A percentile compares a stretch with the other conserved stretches of the same genome.
Evolutionary conservation across 2,797 vertebrate genomes (phyloP).

Genomic region (Avahi laniger): DNA sequence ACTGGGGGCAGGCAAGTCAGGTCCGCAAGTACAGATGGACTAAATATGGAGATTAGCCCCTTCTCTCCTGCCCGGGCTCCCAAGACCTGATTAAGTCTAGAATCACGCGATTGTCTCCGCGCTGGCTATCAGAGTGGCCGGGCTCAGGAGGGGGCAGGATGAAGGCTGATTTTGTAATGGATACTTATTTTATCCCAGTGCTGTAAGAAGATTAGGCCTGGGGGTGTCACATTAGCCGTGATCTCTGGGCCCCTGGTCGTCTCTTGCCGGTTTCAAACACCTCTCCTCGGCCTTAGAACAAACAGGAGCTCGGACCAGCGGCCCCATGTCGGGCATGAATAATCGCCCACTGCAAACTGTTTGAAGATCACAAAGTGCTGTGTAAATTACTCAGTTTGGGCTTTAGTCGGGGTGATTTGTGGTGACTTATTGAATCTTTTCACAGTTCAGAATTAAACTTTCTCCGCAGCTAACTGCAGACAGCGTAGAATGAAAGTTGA

Average conservation of each 20-base stretch:
- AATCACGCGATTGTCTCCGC: conserved; percentile 95
- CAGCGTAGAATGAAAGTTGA: conserved; percentile 72
- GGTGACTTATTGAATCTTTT: conserved; percentile 90
- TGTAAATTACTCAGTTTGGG: conserved; percentile 87
- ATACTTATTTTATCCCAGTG: conserved; percentile 98
- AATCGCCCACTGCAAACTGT: conserved; percentile 88
- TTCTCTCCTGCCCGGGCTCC: conserved; percentile 94
- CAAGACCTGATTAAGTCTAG: conserved; percentile 98
- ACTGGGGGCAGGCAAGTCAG: conserved; percentile 90
- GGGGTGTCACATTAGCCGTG: conserved; percentile 98
- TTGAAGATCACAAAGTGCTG: conserved; percentile 88
- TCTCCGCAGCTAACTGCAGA: conserved; percentile 73
- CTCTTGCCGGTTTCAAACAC: conserved; percentile 92
- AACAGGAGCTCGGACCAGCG: conserved; percentile 88
- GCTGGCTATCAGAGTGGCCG: conserved; percentile 93
- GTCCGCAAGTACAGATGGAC: conserved; percentile 95
- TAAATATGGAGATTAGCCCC: conserved; percentile 98
- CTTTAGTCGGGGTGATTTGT: conserved; percentile 86
- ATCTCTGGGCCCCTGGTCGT: conserved; percentile 93
- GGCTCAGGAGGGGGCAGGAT: conserved; percentile 92
- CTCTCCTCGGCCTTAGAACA: conserved; percentile 92
- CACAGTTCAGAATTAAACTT: conserved; percentile 86
- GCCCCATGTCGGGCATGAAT: conserved; percentile 90
- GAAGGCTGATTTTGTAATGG: conserved; percentile 98
- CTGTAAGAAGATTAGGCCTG: conserved; percentile 99